phyloP scores from a whole-genome alignment of 1,140 invertebrate genomes.

The Ceratoteleas bidentatus region DNA sequence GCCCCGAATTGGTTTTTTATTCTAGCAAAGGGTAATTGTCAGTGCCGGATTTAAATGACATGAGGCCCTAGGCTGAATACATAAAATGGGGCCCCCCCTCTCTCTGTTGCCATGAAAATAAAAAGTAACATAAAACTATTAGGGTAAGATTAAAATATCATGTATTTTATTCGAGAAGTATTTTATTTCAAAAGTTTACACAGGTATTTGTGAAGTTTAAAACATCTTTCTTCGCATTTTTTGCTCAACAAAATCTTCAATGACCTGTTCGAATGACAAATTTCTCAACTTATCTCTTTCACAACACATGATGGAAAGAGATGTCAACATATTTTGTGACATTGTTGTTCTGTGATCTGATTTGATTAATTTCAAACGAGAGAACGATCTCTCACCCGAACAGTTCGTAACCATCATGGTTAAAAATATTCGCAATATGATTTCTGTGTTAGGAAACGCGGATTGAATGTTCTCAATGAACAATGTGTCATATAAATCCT shows the following conservation, averaged over 20 bases:
- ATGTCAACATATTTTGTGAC: slow-evolving; percentile 12
- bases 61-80: slow-evolving; percentile 2
- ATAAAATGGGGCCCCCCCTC: not conserved
- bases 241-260: not conserved
- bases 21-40: too few relatives aligned
- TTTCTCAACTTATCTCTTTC: slow-evolving; percentile 1
- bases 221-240: not conserved
- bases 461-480: slow-evolving; percentile 3
- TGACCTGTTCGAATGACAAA: not conserved
- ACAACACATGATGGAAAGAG: slow-evolving; percentile 9
- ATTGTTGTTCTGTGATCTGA: slow-evolving; percentile 8
- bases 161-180: too few relatives aligned
- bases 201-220: not conserved
- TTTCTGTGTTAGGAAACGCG: slow-evolving; percentile 7
- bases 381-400: slow-evolving; percentile 12
- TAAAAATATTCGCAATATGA: slow-evolving; percentile 11
- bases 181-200: not conserved
- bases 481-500: not conserved
- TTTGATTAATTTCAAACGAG: slow-evolving; percentile 1
- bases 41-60: not conserved
- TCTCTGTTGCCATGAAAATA: too few relatives aligned
- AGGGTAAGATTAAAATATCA: too few relatives aligned
- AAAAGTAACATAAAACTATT: too few relatives aligned
- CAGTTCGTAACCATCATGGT: slow-evolving; percentile 22
- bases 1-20: too few relatives aligned